Conservation (phyloP, 2,113 vertebrate species). For the Enhydra lutris region DNA sequence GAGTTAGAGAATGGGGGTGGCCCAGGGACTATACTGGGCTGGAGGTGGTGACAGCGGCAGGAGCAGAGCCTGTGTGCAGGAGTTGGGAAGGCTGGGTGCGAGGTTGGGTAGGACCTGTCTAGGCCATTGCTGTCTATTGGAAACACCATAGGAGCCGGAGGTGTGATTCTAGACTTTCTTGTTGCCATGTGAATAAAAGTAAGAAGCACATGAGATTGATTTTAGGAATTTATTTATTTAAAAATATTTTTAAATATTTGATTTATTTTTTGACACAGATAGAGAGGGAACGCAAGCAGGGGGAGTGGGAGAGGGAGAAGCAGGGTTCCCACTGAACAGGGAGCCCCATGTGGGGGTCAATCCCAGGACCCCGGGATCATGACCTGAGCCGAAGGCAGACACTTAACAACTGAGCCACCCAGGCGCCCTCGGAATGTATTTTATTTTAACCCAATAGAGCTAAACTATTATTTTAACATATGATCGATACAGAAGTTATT, state of each 20-base stretch:
- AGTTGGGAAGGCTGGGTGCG: fast-evolving
- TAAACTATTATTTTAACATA: not conserved
- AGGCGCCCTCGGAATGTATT: not conserved
- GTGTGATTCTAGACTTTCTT: not conserved
- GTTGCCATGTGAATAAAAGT: not conserved
- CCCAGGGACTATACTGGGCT: not conserved
- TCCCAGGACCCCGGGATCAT: too few species aligned
- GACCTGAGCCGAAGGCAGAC: too few species aligned
- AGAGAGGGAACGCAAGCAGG: too few species aligned
- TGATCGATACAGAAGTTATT: not conserved
- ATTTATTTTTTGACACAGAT: too few species aligned
- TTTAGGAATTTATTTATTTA: not conserved
- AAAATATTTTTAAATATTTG: too few species aligned
- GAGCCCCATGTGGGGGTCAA: too few species aligned
- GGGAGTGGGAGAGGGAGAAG: too few species aligned
- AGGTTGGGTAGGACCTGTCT: not conserved
- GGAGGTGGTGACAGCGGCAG: too few species aligned
- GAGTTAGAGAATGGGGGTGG: not conserved
- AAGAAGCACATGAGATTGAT: not conserved
- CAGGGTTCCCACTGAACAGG: too few species aligned
- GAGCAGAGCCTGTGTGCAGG: too few species aligned
- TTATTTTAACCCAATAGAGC: not conserved
- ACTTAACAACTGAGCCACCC: too few species aligned
- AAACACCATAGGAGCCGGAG: not conserved
- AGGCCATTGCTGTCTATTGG: not conserved